Conservation (phyloP, 2,797 vertebrate genomes). For the Xiphorhynchus erythropygius region DNA sequence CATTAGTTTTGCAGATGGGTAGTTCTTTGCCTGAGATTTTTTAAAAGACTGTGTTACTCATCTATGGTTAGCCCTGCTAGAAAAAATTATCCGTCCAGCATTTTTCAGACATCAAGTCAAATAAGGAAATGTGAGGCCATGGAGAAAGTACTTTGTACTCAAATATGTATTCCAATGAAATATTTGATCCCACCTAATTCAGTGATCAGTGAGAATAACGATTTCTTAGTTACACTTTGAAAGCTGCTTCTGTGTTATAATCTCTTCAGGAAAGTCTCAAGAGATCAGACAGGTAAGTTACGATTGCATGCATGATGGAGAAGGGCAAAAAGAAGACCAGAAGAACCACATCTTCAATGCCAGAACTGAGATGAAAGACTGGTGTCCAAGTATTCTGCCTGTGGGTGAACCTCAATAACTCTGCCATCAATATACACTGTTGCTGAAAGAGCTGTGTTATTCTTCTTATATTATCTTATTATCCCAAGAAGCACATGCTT, state of each 20-base stretch:
- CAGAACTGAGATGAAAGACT: neutral
- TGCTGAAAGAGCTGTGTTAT: neutral
- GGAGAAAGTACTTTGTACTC: neutral
- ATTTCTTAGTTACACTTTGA: neutral
- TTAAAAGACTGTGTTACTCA: conserved; percentile 43
- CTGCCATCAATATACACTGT: neutral
- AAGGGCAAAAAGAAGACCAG: neutral
- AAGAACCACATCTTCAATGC: neutral
- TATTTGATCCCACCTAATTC: neutral
- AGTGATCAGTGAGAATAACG: neutral
- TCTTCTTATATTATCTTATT: neutral
- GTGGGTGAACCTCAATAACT: neutral
- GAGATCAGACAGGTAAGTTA: neutral
- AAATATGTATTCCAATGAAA: neutral
- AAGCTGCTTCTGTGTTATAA: neutral
- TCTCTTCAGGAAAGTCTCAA: neutral
- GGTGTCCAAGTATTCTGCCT: neutral
- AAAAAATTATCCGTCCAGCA: neutral
- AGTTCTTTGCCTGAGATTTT: conserved; percentile 17
- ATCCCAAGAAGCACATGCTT: neutral
- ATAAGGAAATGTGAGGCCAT: neutral
- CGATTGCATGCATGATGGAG: neutral
- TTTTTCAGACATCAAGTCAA: neutral
- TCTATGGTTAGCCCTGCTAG: conserved; percentile 25
- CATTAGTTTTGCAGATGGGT: neutral